Percentiles rank a stretch among this genome's conserved stretches.
These are phyloP conservation scores for Allophyes oxyacanthae DNA, from an alignment of 2,888 invertebrate species.

Conservation along the genomic window DNA sequence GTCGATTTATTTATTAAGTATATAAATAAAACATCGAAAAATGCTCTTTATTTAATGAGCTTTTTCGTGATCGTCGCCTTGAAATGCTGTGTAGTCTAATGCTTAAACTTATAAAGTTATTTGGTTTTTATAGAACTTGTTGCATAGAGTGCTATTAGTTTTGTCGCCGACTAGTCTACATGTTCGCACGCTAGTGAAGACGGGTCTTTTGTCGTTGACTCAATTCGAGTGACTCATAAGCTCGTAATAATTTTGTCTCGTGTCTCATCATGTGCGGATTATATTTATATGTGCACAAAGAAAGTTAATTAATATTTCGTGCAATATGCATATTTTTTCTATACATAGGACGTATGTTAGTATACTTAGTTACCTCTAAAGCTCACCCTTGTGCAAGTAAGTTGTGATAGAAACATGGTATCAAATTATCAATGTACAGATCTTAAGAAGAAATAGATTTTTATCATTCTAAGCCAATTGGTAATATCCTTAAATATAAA, in stretches of 20 bases:
- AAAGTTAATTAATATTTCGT: conserved; percentile 7
- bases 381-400: too few species aligned
- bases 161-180: conserved; percentile 13
- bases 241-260: conserved; percentile 13
- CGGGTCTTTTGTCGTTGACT: conserved; percentile 11
- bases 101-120: conserved; percentile 13
- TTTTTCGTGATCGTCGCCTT: conserved; percentile 48
- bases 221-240: conserved; percentile 15
- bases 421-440: too few species aligned
- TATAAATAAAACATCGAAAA: conserved; percentile 58
- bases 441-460: too few species aligned
- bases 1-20: conserved; percentile 62
- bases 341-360: too few species aligned
- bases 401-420: too few species aligned
- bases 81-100: conserved; percentile 28
- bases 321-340: background rate
- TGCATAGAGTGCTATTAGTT: conserved; percentile 6
- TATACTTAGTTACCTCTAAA: too few species aligned
- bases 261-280: conserved; percentile 13
- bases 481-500: too few species aligned
- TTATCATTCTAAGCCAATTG: too few species aligned
- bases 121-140: conserved; percentile 18
- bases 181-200: conserved; percentile 18
- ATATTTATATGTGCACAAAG: conserved; percentile 6
- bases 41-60: conserved; percentile 51